Conservation (phyloP, 2,797 vertebrate genomes). For the Syngnathus acus region DNA sequence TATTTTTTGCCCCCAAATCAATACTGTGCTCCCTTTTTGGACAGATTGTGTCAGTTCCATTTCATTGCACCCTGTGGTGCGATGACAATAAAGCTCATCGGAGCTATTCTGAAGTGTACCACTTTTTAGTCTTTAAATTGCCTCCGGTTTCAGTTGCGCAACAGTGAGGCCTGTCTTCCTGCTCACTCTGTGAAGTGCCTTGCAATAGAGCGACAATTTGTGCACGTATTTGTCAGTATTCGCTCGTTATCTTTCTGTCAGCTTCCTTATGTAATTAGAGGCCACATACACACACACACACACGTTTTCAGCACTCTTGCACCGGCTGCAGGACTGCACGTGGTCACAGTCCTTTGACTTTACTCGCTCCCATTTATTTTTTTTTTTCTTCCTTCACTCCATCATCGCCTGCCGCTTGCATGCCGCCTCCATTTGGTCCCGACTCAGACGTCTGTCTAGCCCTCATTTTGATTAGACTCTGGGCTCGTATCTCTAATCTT, state of each 20-base stretch:
- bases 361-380: constrained; percentile 32
- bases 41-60: no score
- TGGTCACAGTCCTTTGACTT: constrained; percentile 36
- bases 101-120: no score
- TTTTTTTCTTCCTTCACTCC: constrained; percentile 20
- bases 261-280: neutral
- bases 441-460: constrained; percentile 18
- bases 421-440: constrained; percentile 9
- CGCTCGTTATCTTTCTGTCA: neutral
- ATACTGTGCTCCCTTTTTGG: no score
- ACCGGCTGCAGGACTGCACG: constrained; percentile 48
- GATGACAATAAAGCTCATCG: no score
- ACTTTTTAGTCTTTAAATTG: neutral
- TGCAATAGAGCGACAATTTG: neutral
- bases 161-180: neutral
- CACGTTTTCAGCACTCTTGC: constrained; percentile 30
- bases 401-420: constrained; percentile 3
- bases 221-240: neutral
- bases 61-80: no score
- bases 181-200: no score
- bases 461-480: constrained; percentile 45
- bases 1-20: no score
- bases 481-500: constrained; percentile 51
- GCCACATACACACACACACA: constrained; percentile 1
- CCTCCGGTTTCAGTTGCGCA: neutral